These are phyloP conservation scores for Tetranychus cinnabarinus DNA, from an alignment of 1,140 invertebrate genomes.

Conservation along the genomic window DNA sequence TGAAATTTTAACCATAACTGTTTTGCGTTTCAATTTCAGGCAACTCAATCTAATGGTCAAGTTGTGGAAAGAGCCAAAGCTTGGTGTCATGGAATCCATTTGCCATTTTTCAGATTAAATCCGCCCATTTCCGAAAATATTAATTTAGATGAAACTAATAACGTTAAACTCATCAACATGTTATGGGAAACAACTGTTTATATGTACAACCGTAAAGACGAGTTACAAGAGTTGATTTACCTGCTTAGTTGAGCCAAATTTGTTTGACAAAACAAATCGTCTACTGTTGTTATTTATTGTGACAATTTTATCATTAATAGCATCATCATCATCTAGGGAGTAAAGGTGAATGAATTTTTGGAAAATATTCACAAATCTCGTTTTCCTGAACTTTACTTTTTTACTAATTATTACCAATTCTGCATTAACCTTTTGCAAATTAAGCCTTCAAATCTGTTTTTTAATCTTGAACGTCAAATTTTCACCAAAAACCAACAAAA, in stretches of 20 bases:
- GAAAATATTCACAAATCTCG: too few relatives aligned
- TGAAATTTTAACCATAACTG: neutral
- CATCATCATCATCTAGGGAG: too few relatives aligned
- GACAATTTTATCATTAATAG: too few relatives aligned
- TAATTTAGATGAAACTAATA: constrained; percentile 61
- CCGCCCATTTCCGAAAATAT: constrained; percentile 38
- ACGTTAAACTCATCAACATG: constrained; percentile 57
- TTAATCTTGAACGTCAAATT: too few relatives aligned
- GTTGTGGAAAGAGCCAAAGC: constrained; percentile 67
- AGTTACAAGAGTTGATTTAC: constrained; percentile 1
- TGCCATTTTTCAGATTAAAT: constrained; percentile 44
- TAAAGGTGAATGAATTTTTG: too few relatives aligned
- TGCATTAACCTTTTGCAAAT: too few relatives aligned
- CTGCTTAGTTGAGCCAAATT: neutral
- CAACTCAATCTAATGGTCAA: constrained; percentile 49
- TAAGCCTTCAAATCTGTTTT: too few relatives aligned
- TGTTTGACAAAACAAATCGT: too few relatives aligned
- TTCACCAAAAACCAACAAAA: too few relatives aligned
- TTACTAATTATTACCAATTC: too few relatives aligned
- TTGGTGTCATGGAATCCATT: constrained; percentile 67
- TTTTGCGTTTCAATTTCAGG: neutral
- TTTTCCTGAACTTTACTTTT: too few relatives aligned
- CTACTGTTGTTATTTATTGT: too few relatives aligned
- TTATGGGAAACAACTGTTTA: constrained; percentile 80
- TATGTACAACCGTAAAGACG: constrained; percentile 2